These are phyloP conservation scores for Nilaparvata lugens DNA, from an alignment of 1,140 invertebrate genomes.

Conservation along the genomic window DNA sequence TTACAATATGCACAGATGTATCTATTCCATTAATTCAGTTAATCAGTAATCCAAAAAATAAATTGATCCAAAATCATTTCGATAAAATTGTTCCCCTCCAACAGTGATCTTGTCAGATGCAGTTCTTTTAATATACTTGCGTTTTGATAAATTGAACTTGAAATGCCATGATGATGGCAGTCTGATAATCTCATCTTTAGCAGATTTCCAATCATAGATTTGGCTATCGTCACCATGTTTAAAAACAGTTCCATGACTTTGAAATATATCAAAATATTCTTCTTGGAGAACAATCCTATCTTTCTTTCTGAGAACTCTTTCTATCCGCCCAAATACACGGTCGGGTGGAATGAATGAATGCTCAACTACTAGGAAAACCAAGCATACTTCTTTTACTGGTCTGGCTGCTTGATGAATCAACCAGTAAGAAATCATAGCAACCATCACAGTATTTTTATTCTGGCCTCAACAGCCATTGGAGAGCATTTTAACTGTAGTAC, in stretches of 20 bases:
- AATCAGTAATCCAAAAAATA: background rate
- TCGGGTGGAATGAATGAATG: constrained; percentile 30
- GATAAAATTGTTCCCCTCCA: background rate
- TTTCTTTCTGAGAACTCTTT: constrained; percentile 26
- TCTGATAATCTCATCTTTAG: background rate
- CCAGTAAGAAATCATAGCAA: constrained; percentile 1
- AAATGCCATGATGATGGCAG: background rate
- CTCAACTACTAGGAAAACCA: constrained; percentile 23
- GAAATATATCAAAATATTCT: constrained; percentile 14
- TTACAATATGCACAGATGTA: background rate
- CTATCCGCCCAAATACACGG: constrained; percentile 28
- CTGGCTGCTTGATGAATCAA: constrained; percentile 3
- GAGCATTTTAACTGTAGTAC: constrained; percentile 23
- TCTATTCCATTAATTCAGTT: background rate
- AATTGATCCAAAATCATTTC: background rate
- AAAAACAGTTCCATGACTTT: background rate
- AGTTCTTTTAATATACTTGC: background rate
- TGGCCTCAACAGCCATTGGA: constrained; percentile 29
- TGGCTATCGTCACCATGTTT: background rate
- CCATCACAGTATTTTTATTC: constrained; percentile 29
- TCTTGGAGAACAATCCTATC: constrained; percentile 16
- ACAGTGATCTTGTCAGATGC: background rate
- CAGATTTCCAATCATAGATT: background rate
- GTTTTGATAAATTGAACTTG: background rate
- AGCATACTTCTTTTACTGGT: background rate